A percentile compares a stretch with the other conserved stretches of the same genome.
Conservation (phyloP, 1,140 invertebrate species). For the Panagrolaimus sp. region DNA sequence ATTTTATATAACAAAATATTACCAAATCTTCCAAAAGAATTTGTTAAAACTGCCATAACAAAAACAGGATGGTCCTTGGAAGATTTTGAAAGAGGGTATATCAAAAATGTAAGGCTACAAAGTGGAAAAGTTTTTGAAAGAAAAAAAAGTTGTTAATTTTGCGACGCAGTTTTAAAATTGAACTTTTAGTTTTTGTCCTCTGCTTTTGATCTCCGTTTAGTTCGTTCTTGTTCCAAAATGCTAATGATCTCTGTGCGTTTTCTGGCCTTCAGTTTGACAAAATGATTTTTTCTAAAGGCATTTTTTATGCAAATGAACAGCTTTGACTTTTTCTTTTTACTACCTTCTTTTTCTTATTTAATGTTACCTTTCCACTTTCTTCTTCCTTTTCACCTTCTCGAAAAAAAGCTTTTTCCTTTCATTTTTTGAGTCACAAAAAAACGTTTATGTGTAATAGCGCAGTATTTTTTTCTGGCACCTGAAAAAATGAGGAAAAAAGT, state of each 20-base stretch:
- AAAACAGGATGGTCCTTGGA: neutral
- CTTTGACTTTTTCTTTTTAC: too few species aligned
- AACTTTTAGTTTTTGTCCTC: neutral
- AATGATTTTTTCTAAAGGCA: too few species aligned
- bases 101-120: neutral
- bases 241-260: neutral
- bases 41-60: neutral
- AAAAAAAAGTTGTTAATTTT: neutral
- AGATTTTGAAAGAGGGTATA: slow-evolving; percentile 5
- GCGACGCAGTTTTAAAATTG: neutral
- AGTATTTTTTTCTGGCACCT: too few species aligned
- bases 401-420: too few species aligned
- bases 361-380: too few species aligned
- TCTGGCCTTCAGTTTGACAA: neutral
- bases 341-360: too few species aligned
- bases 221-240: neutral
- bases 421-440: too few species aligned
- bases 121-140: neutral
- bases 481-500: too few species aligned
- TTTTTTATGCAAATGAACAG: too few species aligned
- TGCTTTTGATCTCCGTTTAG: neutral
- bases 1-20: neutral
- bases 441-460: too few species aligned
- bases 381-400: too few species aligned
- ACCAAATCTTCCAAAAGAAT: neutral